These are phyloP conservation scores for Solenopsis fugax DNA, from an alignment of 1,140 invertebrate genomes.

Conservation along the genomic window DNA sequence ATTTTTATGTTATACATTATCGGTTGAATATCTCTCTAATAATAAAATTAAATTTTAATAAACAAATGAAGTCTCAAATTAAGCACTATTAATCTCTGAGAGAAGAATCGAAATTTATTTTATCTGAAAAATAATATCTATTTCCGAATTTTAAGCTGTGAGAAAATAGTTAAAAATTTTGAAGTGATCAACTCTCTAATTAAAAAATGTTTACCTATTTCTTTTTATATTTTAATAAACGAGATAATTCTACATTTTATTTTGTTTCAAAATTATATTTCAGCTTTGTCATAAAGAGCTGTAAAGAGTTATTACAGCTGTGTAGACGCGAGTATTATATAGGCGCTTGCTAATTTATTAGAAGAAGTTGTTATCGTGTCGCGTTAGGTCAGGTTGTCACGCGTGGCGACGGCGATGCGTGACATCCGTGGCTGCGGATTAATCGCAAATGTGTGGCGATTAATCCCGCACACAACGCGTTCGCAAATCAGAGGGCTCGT, in stretches of 20 bases:
- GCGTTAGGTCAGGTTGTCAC: constrained; percentile 16
- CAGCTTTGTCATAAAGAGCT: background rate
- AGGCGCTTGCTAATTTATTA: background rate
- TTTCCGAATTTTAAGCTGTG: background rate
- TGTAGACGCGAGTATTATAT: background rate
- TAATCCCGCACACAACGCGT: constrained; percentile 8
- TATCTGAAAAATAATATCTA: background rate
- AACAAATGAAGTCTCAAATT: too few relatives aligned
- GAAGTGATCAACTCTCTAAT: too few relatives aligned
- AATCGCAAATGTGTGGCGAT: constrained; percentile 28
- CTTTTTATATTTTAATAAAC: background rate
- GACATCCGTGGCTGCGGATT: constrained; percentile 18
- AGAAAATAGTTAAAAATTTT: background rate
- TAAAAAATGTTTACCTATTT: background rate
- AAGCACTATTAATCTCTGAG: background rate
- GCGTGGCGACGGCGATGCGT: constrained; percentile 3
- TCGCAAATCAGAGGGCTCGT: constrained; percentile 20
- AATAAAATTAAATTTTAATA: too few relatives aligned
- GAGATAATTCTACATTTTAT: background rate
- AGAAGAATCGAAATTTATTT: background rate
- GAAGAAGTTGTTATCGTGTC: constrained; percentile 10
- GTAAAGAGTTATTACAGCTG: background rate
- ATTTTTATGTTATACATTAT: too few relatives aligned
- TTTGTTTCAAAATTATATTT: background rate
- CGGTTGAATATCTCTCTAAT: too few relatives aligned